Base-by-base conservation (phyloP, 2,113 vertebrate species). In the Campylorhamphus procurvoides region DNA sequence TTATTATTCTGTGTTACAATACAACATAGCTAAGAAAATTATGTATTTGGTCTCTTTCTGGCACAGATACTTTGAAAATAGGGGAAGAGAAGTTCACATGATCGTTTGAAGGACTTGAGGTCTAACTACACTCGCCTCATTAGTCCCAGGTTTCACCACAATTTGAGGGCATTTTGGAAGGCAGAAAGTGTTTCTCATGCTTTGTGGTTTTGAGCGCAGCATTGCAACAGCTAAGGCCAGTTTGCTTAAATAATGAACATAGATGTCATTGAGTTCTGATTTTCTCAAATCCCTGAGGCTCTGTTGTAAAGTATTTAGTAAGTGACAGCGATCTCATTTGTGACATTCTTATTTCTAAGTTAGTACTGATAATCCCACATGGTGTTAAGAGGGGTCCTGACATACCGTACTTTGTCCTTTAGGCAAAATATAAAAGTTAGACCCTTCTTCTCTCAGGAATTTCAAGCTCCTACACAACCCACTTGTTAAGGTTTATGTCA, bases 301-400 rank as follows among this genome's bases (percentile, higher is more conserved):
- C 62, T 73, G 71, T 84, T 96, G 95, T 89, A 44, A 94, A 52
- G 90, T 94, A 94, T 94, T 94, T 60, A 94, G 85, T 67, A 83
- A 80, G 63, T 89, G 93, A 95, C 87, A 71, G n/a, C 1, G 4
- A 94, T 93, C 56, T 87, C 56, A 60, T 74, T 91, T 73, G 50
- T 75, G 71, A 56, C 71, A 58, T 71, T 90, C 69, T 74, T 88
- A 77, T 63, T 84, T 74, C 46, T 88, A 90, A 83, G 60, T 62
- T 86, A 42, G 84, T 37, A 75, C 37, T 47, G 46, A 85, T 89
- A 91, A 89, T 74, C 46, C 62, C 67, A 83, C 56, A 29, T 3
- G 40, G 29, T 86, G 84, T 85, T 62, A 89, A 56, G 83, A 60
- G 14, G 29, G 24, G 27, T 15, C 16, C 46, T 82, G 67, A 35